phyloP scores from a whole-genome alignment of 35 echinoderm and acorn worm species.

The Stichopus chloronotus region DNA sequence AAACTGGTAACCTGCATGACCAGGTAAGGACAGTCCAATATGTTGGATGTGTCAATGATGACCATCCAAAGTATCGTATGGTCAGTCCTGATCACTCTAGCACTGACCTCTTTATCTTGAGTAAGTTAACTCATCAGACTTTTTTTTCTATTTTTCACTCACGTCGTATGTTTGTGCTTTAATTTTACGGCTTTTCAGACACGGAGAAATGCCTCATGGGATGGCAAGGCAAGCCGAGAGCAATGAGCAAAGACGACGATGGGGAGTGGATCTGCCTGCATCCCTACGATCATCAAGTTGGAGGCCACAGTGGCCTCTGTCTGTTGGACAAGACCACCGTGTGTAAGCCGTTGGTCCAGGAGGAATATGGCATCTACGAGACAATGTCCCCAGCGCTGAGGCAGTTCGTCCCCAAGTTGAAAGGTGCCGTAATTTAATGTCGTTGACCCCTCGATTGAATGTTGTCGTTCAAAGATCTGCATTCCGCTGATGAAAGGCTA shows the following conservation, averaged over 20 bases:
- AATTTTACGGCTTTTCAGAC: not conserved
- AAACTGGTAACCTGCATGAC: too few relatives aligned
- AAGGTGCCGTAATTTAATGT: conserved; percentile 46
- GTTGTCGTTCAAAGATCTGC: too few relatives aligned
- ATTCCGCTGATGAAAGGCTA: too few relatives aligned
- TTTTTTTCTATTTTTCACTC: too few relatives aligned
- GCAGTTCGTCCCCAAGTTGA: conserved; percentile 64
- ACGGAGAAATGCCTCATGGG: conserved; percentile 47
- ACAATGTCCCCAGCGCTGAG: conserved; percentile 56
- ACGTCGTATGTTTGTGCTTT: too few relatives aligned
- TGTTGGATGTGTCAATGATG: too few relatives aligned
- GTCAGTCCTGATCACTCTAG: too few relatives aligned
- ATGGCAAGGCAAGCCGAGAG: conserved; percentile 53
- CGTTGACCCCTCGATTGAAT: not conserved
- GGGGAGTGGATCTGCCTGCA: conserved; percentile 48
- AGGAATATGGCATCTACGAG: conserved; percentile 56
- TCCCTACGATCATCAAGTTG: conserved; percentile 74
- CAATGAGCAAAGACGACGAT: conserved; percentile 42
- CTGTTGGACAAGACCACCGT: conserved; percentile 54
- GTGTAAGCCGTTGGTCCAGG: conserved; percentile 60
- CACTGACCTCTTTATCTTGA: too few relatives aligned
- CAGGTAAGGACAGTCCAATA: too few relatives aligned
- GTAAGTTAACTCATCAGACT: too few relatives aligned
- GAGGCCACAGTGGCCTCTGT: conserved; percentile 64
- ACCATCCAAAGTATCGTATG: too few relatives aligned